Conservation (phyloP, 1,140 invertebrate genomes). For the Vollenhovia emeryi region DNA sequence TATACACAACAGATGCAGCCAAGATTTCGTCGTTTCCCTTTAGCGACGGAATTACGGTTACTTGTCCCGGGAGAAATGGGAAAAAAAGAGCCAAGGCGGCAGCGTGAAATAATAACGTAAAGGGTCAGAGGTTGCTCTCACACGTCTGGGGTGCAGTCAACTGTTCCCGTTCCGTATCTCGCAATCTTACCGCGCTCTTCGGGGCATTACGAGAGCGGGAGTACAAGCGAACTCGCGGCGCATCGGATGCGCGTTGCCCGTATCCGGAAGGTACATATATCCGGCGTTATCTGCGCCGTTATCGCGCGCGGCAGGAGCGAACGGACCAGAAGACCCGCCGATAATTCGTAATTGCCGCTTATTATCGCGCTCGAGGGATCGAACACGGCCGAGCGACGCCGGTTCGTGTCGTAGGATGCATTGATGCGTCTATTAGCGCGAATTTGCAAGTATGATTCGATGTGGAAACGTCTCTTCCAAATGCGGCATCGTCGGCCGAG, state of each 20-base stretch:
- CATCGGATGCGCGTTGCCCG: slow-evolving; percentile 49
- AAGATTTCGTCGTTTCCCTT: not conserved
- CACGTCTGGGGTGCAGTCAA: slow-evolving; percentile 23
- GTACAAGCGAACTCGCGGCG: slow-evolving; percentile 22
- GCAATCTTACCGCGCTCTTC: slow-evolving; percentile 52
- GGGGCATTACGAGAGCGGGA: slow-evolving; percentile 45
- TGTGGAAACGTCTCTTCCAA: slow-evolving; percentile 63
- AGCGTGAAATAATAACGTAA: not conserved
- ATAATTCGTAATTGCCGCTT: slow-evolving; percentile 81
- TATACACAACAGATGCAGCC: not conserved
- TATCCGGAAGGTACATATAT: slow-evolving; percentile 79
- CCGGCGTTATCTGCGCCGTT: slow-evolving; percentile 68
- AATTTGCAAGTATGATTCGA: slow-evolving; percentile 82
- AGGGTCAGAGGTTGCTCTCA: slow-evolving; percentile 53
- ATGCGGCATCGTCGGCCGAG: slow-evolving; percentile 41
- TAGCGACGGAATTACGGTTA: not conserved
- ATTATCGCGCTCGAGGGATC: slow-evolving; percentile 74
- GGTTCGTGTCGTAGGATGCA: slow-evolving; percentile 78
- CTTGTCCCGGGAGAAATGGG: not conserved
- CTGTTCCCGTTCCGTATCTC: slow-evolving; percentile 49
- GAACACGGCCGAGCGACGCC: slow-evolving; percentile 68
- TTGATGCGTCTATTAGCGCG: slow-evolving; percentile 81
- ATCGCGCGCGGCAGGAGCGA: slow-evolving; percentile 69
- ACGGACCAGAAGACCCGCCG: slow-evolving; percentile 73
- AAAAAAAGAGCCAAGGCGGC: not conserved